Percentiles rank a stretch among this genome's conserved stretches.
Conservation (phyloP, 2,113 vertebrate genomes). For the Telmatochromis sp. region DNA sequence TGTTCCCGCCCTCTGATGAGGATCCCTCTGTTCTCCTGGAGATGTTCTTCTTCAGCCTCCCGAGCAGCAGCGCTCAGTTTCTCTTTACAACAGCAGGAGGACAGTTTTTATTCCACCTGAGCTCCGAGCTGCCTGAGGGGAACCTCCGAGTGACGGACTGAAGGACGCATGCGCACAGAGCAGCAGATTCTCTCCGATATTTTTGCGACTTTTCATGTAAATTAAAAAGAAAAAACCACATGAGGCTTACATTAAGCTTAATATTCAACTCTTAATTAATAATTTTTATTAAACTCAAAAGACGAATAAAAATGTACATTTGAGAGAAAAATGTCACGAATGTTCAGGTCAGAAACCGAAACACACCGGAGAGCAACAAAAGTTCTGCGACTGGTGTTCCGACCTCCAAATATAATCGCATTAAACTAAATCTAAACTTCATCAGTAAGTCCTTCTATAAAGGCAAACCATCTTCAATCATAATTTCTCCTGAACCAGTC, state of each 20-base stretch:
- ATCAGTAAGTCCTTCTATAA: neutral
- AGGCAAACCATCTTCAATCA: neutral
- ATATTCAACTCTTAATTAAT: neutral
- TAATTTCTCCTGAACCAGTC: neutral
- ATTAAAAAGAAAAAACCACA: neutral
- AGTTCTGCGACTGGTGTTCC: neutral
- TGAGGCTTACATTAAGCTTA: neutral
- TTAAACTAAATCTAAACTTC: neutral
- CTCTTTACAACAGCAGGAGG: fast-evolving
- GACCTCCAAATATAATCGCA: neutral
- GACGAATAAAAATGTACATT: neutral
- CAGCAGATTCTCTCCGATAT: neutral
- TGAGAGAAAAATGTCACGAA: neutral
- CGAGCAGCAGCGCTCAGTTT: neutral
- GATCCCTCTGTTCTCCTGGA: neutral
- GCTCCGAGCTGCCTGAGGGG: neutral
- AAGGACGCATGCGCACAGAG: neutral
- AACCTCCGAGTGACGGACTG: neutral
- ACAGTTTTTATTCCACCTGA: neutral
- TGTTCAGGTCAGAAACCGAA: neutral
- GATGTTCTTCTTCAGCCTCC: neutral
- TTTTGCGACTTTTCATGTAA: neutral
- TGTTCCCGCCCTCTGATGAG: fast-evolving
- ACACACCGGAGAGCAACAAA: neutral
- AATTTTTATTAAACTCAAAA: neutral